Base-by-base conservation (phyloP, 2,797 vertebrate species). In the Petrocephalus sullivani region DNA sequence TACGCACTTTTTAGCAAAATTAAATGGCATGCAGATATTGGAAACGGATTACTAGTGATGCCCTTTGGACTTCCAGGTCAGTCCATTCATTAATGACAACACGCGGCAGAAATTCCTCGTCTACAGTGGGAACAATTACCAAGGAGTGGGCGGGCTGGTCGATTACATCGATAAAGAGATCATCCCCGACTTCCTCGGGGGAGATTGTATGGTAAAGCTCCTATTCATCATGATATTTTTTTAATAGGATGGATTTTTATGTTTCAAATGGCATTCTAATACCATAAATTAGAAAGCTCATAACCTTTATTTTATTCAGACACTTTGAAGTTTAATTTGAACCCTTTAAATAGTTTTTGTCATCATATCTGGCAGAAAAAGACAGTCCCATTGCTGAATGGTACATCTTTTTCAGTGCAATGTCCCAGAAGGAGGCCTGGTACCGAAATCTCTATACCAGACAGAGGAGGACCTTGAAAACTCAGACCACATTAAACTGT, bases 41-140 rank as follows among this genome's bases (percentile, higher is more conserved):
- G 53, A 46, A 49, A 53, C 8, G 57, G 81, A 49, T n/a, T 82
- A 16, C 46, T 14, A 82, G 71, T 8, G 10, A 19, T 53, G 14
- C 60, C 7, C 51, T 51, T 53, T 10, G 19, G 9, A 85, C 6
- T 88, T 51, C 64, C 90, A 96, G 96, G 94, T 97, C 90, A 97
- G 96, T 87, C 96, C 96, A 61, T 96, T 97, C 90, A 97, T 97
- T 92, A 96, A 96, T 0, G 96, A 97, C 87, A 96, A 96, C 91
- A 96, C 96, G 0, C 91, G 96, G 28, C 94, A 94, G 90, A 97
- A 97, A 85, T 97, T 97, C 90, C 95, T 97, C 4, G 95, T 96
- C 89, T 97, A 95, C 90, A 96, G 96, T 0, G 96, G 96, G 64
- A 96, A 94, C 88, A 95, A 96, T 89, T 97, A 95, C 71, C 96